phyloP scores from a whole-genome alignment of 2,797 vertebrate species.

The Sebastes matsubarae region DNA sequence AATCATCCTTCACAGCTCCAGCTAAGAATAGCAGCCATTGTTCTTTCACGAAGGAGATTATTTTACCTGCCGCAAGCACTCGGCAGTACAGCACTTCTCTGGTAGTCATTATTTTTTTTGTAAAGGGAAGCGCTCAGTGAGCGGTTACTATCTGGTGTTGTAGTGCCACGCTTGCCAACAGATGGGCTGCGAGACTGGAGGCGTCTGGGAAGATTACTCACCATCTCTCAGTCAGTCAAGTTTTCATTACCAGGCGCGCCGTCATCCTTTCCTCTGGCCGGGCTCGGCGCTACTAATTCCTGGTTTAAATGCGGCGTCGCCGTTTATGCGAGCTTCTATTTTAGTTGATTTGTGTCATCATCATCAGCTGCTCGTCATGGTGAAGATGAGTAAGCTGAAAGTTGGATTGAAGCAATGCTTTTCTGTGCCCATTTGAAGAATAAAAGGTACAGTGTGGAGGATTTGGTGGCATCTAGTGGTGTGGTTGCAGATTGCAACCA shows the following conservation, averaged over 20 bases:
- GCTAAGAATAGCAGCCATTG: conserved; percentile 8
- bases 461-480: too few relatives aligned
- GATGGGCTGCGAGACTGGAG: conserved; percentile 80
- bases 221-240: conserved; percentile 46
- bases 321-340: conserved; percentile 14
- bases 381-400: conserved; percentile 12
- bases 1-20: background rate
- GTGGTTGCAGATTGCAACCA: too few relatives aligned
- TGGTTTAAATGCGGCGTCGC: background rate
- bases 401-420: conserved; percentile 7
- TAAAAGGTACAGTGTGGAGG: background rate
- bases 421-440: background rate
- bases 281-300: conserved; percentile 2
- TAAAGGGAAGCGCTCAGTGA: conserved; percentile 10
- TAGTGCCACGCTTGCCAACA: conserved; percentile 65
- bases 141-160: conserved; percentile 47
- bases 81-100: background rate
- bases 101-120: conserved; percentile 16
- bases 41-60: background rate
- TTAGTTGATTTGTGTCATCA: conserved; percentile 24
- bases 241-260: conserved; percentile 16
- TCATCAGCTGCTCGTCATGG: conserved; percentile 2
- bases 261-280: conserved; percentile 13
- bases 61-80: background rate
- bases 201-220: conserved; percentile 71